Evolutionary conservation across 2,888 invertebrate genomes (phyloP).

Genomic region (Drosophila demipolita): DNA sequence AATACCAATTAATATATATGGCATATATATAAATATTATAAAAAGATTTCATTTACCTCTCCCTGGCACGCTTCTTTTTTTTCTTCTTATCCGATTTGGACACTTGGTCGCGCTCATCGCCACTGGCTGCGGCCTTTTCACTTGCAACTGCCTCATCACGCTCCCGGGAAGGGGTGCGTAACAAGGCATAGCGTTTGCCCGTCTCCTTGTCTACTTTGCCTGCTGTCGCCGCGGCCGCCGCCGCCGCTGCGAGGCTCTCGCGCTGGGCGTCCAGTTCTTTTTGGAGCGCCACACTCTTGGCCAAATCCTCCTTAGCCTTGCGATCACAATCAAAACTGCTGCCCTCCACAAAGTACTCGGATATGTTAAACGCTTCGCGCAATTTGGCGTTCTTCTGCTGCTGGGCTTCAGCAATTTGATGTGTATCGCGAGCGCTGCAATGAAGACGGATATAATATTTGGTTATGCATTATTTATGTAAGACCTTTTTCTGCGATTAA

Average conservation of each 20-base stretch:
- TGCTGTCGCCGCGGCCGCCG: constrained; percentile 65
- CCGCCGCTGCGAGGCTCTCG: constrained; percentile 81
- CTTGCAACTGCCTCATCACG: constrained; percentile 74
- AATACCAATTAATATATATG: neutral
- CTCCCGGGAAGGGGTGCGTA: constrained; percentile 91
- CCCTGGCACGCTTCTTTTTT: constrained; percentile 90
- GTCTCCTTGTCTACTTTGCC: constrained; percentile 81
- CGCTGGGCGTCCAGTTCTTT: constrained; percentile 85
- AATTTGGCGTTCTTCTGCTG: constrained; percentile 97
- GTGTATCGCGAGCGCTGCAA: constrained; percentile 95
- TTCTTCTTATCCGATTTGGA: constrained; percentile 86
- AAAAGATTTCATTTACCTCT: constrained; percentile 60
- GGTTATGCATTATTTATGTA: neutral
- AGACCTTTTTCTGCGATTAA: too few relatives aligned
- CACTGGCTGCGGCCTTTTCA: constrained; percentile 78
- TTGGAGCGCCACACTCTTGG: constrained; percentile 85
- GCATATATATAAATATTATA: neutral
- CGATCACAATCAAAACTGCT: constrained; percentile 95
- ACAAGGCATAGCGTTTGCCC: constrained; percentile 89
- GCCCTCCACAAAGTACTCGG: constrained; percentile 96
- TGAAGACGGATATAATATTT: neutral
- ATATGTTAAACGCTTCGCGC: constrained; percentile 97
- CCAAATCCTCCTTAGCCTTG: constrained; percentile 86
- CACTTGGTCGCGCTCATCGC: constrained; percentile 80
- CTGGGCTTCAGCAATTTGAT: constrained; percentile 98